These are phyloP conservation scores for Neoitamus cyanurus DNA, from an alignment of 2,888 invertebrate genomes.

Conservation along the genomic window DNA sequence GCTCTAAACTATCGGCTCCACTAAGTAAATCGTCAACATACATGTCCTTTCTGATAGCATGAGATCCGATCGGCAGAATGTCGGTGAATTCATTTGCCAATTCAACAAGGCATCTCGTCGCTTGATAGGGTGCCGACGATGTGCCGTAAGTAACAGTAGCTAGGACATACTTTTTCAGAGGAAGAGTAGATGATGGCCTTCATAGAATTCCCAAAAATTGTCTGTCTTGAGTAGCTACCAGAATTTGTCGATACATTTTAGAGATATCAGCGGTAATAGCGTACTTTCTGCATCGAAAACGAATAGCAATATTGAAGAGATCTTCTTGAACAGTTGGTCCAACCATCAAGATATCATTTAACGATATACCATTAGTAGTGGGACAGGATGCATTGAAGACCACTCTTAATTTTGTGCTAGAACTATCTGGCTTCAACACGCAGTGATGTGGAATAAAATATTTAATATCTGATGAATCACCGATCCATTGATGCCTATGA, in stretches of 20 bases:
- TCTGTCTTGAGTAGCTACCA: not conserved
- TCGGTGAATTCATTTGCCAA: not conserved
- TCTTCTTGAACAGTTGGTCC: not conserved
- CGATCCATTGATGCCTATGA: constrained; percentile 60
- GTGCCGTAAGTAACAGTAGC: not conserved
- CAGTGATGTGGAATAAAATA: not conserved
- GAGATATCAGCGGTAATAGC: not conserved
- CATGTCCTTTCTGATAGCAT: not conserved
- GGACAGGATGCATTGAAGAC: not conserved
- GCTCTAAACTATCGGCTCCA: not conserved
- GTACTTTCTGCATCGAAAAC: not conserved
- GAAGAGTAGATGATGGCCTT: not conserved
- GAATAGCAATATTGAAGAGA: not conserved
- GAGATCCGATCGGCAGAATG: not conserved
- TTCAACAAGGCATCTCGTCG: not conserved
- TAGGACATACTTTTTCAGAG: not conserved
- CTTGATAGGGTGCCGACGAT: not conserved
- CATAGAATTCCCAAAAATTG: not conserved
- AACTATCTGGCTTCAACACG: not conserved
- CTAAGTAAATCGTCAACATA: not conserved
- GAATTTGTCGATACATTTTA: not conserved
- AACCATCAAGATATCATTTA: not conserved
- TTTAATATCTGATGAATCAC: not conserved
- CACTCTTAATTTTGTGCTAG: not conserved
- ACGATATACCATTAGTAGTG: not conserved